Conservation (phyloP, 2,888 invertebrate species). For the Pammene fasciana region DNA sequence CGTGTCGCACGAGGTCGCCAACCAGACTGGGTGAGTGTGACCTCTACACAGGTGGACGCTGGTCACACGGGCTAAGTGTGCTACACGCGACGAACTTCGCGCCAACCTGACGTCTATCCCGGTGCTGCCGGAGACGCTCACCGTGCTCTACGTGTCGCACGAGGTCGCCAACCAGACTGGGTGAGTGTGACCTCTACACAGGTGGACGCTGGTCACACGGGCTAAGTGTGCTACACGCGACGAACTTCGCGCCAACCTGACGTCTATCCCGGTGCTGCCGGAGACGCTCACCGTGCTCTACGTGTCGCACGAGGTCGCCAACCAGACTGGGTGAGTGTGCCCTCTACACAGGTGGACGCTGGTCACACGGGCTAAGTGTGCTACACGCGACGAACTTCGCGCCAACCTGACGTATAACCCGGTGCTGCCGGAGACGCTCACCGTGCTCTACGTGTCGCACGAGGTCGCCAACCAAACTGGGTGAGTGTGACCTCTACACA, state of each 20-base stretch:
- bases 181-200: too few species aligned
- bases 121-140: too few species aligned
- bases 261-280: too few species aligned
- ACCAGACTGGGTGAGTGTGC: too few species aligned
- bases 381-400: conserved; percentile 78
- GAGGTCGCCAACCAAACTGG: conserved; percentile 68
- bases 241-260: conserved; percentile 70
- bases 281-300: too few species aligned
- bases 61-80: conserved; percentile 90
- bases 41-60: conserved; percentile 85
- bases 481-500: conserved; percentile 68
- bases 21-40: too few species aligned
- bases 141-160: too few species aligned
- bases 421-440: conserved; percentile 83
- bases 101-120: too few species aligned
- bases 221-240: conserved; percentile 87
- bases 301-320: too few species aligned
- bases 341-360: conserved; percentile 85
- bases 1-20: too few species aligned
- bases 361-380: conserved; percentile 90
- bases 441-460: conserved; percentile 80
- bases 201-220: conserved; percentile 89
- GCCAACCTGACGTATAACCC: conserved; percentile 82
- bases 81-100: conserved; percentile 78
- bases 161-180: too few species aligned